Evolutionary conservation across 2,113 vertebrate genomes (phyloP).

Genomic region (Mustelus asterias): DNA sequence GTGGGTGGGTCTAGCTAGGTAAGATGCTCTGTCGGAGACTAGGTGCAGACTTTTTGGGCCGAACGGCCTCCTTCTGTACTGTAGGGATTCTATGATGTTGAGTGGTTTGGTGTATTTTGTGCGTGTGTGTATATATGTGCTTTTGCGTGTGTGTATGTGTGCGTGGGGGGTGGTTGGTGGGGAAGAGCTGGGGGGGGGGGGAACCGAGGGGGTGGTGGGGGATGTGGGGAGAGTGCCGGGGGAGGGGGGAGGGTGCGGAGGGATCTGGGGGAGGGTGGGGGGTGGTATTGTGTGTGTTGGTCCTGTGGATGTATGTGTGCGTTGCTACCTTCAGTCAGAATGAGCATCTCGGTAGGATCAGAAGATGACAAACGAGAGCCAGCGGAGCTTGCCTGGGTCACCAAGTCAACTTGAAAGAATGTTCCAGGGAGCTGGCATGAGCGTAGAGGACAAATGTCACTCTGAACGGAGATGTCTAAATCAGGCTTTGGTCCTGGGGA

Average conservation of each 20-base stretch:
- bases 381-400: conserved; percentile 63
- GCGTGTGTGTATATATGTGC: too few relatives aligned
- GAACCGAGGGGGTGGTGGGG: too few relatives aligned
- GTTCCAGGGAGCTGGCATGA: conserved; percentile 72
- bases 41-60: too few relatives aligned
- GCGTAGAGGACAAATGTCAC: conserved; percentile 76
- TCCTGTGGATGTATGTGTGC: background rate
- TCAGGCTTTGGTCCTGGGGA: conserved; percentile 69
- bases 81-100: too few relatives aligned
- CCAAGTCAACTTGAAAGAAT: conserved; percentile 73
- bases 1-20: too few relatives aligned
- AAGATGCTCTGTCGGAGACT: too few relatives aligned
- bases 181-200: too few relatives aligned
- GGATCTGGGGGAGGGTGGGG: too few relatives aligned
- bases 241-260: too few relatives aligned
- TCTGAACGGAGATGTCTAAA: conserved; percentile 76
- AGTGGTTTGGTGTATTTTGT: background rate
- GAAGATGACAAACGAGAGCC: conserved; percentile 59
- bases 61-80: too few relatives aligned
- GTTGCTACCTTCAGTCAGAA: conserved; percentile 46
- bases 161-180: too few relatives aligned
- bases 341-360: conserved; percentile 52
- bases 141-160: background rate
- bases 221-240: too few relatives aligned
- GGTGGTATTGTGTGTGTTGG: background rate